Conservation (phyloP, 2,888 invertebrate genomes). For the Osmoderma eremita region DNA sequence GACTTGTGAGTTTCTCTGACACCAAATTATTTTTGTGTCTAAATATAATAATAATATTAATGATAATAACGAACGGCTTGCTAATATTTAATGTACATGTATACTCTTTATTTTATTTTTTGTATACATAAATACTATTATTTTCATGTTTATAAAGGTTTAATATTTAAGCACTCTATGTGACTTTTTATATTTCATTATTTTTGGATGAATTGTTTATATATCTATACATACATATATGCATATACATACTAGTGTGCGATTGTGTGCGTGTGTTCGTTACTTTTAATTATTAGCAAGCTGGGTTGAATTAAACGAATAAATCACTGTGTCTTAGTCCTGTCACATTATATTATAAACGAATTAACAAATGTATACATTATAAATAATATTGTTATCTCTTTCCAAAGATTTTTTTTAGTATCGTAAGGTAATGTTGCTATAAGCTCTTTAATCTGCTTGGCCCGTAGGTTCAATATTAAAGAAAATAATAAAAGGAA, state of each 20-base stretch:
- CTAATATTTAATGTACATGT: conserved; percentile 39
- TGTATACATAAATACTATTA: conserved; percentile 19
- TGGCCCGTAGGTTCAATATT: conserved; percentile 53
- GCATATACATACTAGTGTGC: conserved; percentile 13
- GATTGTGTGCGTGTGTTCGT: conserved; percentile 5
- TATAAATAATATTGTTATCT: conserved; percentile 64
- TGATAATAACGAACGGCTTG: conserved; percentile 40
- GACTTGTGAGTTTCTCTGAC: conserved; percentile 54
- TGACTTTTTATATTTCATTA: conserved; percentile 29
- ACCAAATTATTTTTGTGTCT: conserved; percentile 56
- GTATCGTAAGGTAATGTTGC: conserved; percentile 61
- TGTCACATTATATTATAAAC: conserved; percentile 63
- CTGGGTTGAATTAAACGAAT: conserved; percentile 57
- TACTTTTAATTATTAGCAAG: conserved; percentile 40
- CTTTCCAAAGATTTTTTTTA: conserved; percentile 65
- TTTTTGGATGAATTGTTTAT: conserved; percentile 37
- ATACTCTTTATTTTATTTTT: conserved; percentile 8
- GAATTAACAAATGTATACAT: conserved; percentile 64
- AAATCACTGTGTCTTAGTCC: conserved; percentile 66
- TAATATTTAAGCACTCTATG: conserved; percentile 21
- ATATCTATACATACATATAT: conserved; percentile 34
- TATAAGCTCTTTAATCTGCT: conserved; percentile 59
- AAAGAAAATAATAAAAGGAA: conserved; percentile 29
- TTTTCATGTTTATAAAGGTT: conserved; percentile 25
- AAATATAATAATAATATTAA: conserved; percentile 49